phyloP scores from a whole-genome alignment of 2,797 vertebrate species.

The Scleropages formosus region DNA sequence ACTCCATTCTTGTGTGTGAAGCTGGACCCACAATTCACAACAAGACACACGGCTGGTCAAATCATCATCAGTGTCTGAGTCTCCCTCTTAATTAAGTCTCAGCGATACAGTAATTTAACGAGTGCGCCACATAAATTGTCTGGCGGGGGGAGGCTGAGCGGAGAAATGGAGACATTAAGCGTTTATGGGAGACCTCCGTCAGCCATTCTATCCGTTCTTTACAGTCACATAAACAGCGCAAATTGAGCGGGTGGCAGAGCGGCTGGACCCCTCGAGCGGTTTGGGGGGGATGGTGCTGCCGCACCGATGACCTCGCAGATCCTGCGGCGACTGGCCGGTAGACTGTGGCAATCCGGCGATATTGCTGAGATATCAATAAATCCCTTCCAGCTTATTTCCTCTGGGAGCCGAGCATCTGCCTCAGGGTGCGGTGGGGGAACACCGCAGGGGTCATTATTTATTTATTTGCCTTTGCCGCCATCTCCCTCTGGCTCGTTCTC shows the following conservation, averaged over 20 bases:
- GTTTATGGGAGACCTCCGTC: constrained; percentile 62
- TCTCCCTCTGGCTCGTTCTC: too few species aligned
- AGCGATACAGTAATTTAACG: too few species aligned
- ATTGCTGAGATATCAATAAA: constrained; percentile 67
- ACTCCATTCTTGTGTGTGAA: too few species aligned
- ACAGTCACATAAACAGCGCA: constrained; percentile 59
- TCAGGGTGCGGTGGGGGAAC: constrained; percentile 38
- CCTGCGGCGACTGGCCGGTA: constrained; percentile 54
- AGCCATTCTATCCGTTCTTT: constrained; percentile 65
- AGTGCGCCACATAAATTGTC: too few species aligned
- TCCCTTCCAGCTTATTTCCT: constrained; percentile 62
- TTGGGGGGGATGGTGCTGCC: background rate
- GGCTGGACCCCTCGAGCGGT: constrained; percentile 34
- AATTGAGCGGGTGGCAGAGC: constrained; percentile 45
- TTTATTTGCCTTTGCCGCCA: too few species aligned
- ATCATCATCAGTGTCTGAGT: too few species aligned
- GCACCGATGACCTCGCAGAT: background rate
- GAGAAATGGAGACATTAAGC: constrained; percentile 48
- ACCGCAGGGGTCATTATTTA: constrained; percentile 35
- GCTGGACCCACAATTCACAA: too few species aligned
- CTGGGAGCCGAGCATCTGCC: constrained; percentile 52
- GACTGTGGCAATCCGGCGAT: constrained; percentile 70
- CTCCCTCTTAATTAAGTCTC: background rate
- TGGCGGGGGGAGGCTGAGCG: background rate
- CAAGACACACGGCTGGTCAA: too few species aligned